These are phyloP conservation scores for Mechanitis mazaeus DNA, from an alignment of 2,888 invertebrate genomes.

Conservation along the genomic window DNA sequence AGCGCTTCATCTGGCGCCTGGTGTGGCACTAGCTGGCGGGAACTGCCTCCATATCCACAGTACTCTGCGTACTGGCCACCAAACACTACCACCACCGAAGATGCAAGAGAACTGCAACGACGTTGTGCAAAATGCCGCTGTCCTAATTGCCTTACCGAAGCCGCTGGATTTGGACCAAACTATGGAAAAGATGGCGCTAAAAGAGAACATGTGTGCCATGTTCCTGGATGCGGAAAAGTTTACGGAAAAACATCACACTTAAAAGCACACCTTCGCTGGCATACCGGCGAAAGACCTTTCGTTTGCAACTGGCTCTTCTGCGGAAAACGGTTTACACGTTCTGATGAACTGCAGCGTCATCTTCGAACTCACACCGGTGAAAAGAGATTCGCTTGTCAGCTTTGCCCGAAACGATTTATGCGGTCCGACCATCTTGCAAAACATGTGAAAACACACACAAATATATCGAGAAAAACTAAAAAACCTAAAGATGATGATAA, in stretches of 20 bases:
- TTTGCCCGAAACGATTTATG: constrained; percentile 94
- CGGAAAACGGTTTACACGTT: constrained; percentile 93
- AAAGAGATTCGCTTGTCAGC: constrained; percentile 89
- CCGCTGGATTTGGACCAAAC: constrained; percentile 83
- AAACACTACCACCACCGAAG: constrained; percentile 58
- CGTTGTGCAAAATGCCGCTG: constrained; percentile 86
- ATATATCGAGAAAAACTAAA: constrained; percentile 73
- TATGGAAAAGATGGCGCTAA: constrained; percentile 85
- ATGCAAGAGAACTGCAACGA: constrained; percentile 77
- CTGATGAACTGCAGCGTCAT: constrained; percentile 93
- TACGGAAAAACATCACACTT: constrained; percentile 97
- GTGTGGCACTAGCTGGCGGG: constrained; percentile 63
- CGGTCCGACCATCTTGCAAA: constrained; percentile 95
- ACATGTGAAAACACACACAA: constrained; percentile 92
- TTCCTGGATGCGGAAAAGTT: constrained; percentile 90
- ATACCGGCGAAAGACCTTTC: constrained; percentile 94
- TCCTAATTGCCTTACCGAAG: constrained; percentile 88
- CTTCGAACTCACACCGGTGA: constrained; percentile 93
- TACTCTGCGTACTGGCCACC: constrained; percentile 72
- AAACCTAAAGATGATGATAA: constrained; percentile 63
- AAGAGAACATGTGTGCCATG: constrained; percentile 90
- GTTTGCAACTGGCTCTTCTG: constrained; percentile 93
- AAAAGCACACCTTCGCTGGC: constrained; percentile 95
- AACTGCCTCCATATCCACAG: constrained; percentile 61
- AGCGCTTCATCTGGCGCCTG: constrained; percentile 63